These are phyloP conservation scores for Zaprionus capensis DNA, from an alignment of 1,140 invertebrate species.

Conservation along the genomic window DNA sequence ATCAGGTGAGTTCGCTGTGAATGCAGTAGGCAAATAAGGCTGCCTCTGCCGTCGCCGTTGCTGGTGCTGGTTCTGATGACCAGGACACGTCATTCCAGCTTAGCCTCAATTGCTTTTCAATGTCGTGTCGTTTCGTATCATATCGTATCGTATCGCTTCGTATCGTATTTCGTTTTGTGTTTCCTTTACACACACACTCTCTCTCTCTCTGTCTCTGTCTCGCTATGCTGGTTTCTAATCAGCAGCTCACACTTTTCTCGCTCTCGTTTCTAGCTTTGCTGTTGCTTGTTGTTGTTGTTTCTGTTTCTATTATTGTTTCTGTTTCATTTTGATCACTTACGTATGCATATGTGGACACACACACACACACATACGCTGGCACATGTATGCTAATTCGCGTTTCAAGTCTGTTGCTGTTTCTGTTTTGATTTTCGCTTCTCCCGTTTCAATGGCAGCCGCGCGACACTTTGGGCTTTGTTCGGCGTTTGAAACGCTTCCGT, in stretches of 20 bases:
- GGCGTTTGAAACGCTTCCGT: conserved; percentile 69
- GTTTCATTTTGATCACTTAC: conserved; percentile 25
- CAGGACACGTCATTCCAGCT: conserved; percentile 29
- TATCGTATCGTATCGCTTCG: not conserved
- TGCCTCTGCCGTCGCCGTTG: not conserved
- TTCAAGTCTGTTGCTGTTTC: conserved; percentile 28
- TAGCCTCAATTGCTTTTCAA: conserved; percentile 43
- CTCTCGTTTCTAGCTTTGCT: conserved; percentile 30
- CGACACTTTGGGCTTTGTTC: conserved; percentile 55
- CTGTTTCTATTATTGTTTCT: conserved; percentile 28
- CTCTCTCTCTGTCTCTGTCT: conserved; percentile 1
- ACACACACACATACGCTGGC: not conserved
- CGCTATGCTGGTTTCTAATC: not conserved
- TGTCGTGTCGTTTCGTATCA: conserved; percentile 25
- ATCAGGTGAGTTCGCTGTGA: conserved; percentile 68
- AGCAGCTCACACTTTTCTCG: conserved; percentile 17
- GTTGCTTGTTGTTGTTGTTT: conserved; percentile 19
- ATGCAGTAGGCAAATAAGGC: not conserved
- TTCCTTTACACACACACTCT: conserved; percentile 10
- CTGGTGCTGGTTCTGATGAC: conserved; percentile 2
- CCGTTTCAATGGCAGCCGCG: conserved; percentile 49
- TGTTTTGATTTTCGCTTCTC: conserved; percentile 66
- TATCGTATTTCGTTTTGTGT: conserved; percentile 19
- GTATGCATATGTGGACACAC: not conserved
- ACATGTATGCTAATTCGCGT: conserved; percentile 32